A percentile compares a stretch with the other conserved stretches of the same genome.
Evolutionary conservation across 2,113 vertebrate species (phyloP).

Genomic region (Promerops cafer): DNA sequence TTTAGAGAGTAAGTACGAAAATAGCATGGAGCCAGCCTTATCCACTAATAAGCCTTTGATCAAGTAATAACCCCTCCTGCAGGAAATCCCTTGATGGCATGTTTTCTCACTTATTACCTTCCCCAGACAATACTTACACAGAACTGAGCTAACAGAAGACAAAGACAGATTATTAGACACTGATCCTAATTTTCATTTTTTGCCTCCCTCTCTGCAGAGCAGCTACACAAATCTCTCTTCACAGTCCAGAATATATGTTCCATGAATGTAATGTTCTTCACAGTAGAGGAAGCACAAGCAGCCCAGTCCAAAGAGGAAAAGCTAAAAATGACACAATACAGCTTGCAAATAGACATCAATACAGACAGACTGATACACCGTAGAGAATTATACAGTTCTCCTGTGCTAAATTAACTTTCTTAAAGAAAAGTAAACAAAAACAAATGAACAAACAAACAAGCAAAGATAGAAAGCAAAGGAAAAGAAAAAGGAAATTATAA

Average conservation of each 20-base stretch:
- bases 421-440: background rate
- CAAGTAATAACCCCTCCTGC: background rate
- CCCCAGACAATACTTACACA: background rate
- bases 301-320: background rate
- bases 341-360: background rate
- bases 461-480: background rate
- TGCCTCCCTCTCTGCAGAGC: background rate
- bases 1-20: background rate
- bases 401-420: background rate
- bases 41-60: background rate
- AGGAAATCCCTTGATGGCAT: background rate
- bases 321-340: background rate
- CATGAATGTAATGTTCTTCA: conserved; percentile 8
- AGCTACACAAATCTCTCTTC: background rate
- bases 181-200: conserved; percentile 1
- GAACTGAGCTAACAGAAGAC: background rate
- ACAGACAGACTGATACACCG: background rate
- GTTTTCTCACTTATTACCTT: conserved; percentile 19
- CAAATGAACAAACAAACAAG: background rate
- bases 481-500: rapidly evolving
- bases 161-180: background rate
- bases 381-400: background rate
- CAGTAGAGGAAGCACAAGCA: conserved; percentile 11
- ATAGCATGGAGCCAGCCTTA: background rate
- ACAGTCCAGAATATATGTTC: conserved; percentile 26